phyloP scores from a whole-genome alignment of 1,140 invertebrate species.

The Apis cerana region DNA sequence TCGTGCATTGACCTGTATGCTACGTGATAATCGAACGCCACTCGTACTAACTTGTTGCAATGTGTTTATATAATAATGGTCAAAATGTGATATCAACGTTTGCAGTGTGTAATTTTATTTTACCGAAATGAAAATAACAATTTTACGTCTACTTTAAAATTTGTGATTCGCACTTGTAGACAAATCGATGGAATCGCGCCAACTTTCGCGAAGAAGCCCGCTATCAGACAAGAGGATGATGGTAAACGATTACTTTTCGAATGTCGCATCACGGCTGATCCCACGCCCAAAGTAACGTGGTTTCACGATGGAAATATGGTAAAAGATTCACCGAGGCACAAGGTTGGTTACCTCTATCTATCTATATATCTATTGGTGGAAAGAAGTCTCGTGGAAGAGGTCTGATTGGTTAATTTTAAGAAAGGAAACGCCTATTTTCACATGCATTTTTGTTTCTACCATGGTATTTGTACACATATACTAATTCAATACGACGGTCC shows the following conservation, averaged over 20 bases:
- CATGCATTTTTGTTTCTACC: too few relatives aligned
- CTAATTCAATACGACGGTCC: too few relatives aligned
- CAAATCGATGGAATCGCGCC: slow-evolving; percentile 98
- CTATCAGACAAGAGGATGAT: slow-evolving; percentile 98
- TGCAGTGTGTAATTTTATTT: neutral
- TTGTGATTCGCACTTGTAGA: slow-evolving; percentile 81
- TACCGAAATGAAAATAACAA: too few relatives aligned
- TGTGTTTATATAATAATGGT: neutral
- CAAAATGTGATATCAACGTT: neutral
- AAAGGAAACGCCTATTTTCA: too few relatives aligned
- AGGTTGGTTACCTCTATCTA: slow-evolving; percentile 82
- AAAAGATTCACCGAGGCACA: slow-evolving; percentile 89
- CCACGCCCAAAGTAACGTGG: slow-evolving; percentile 94
- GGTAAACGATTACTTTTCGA: slow-evolving; percentile 97
- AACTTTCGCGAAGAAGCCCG: slow-evolving; percentile 98
- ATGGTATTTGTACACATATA: too few relatives aligned
- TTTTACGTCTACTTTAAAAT: neutral
- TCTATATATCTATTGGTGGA: too few relatives aligned
- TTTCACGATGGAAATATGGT: slow-evolving; percentile 92
- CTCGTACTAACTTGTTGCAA: neutral
- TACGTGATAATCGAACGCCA: neutral
- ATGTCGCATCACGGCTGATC: slow-evolving; percentile 97
- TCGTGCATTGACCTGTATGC: neutral
- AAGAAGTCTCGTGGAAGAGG: too few relatives aligned
- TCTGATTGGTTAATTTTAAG: too few relatives aligned